A percentile compares a stretch with the other conserved stretches of the same genome.
Evolutionary conservation across 2,888 invertebrate genomes (phyloP).

Genomic region (Fissipunctia ypsillon): DNA sequence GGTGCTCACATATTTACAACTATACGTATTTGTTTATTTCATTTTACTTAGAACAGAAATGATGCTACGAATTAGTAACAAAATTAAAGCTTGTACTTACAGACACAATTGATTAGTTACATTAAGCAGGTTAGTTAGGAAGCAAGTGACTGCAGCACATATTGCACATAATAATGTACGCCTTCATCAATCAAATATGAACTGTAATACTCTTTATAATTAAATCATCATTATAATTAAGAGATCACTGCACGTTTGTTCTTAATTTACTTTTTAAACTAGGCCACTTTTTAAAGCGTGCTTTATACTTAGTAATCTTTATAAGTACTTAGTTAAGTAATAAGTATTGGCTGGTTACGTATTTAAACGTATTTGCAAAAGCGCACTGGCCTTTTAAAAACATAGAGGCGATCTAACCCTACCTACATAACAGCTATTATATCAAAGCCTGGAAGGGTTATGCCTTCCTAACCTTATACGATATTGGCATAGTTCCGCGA

Average conservation of each 20-base stretch:
- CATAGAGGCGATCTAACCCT: too few relatives aligned
- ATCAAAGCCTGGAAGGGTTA: too few relatives aligned
- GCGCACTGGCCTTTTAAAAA: too few relatives aligned
- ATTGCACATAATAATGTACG: not conserved
- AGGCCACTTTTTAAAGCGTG: conserved; percentile 4
- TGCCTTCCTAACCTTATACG: not conserved
- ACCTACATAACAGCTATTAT: too few relatives aligned
- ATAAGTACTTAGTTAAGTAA: not conserved
- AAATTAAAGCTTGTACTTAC: not conserved
- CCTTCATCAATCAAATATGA: conserved; percentile 27
- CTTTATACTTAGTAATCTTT: not conserved
- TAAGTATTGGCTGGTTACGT: not conserved
- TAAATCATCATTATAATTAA: conserved; percentile 32
- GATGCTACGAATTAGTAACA: not conserved
- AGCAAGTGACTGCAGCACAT: not conserved
- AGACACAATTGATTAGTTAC: not conserved
- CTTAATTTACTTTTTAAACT: conserved; percentile 18
- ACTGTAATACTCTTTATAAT: conserved; percentile 22
- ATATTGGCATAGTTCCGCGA: not conserved
- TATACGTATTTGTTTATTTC: too few relatives aligned
- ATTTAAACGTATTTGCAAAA: too few relatives aligned
- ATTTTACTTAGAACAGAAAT: not conserved
- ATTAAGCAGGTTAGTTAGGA: not conserved
- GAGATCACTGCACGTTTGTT: conserved; percentile 12
- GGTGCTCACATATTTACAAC: too few relatives aligned